A percentile compares a stretch with the other conserved stretches of the same genome.
Evolutionary conservation across 2,113 vertebrate genomes (phyloP).

Genomic region (Circaetus gallicus): DNA sequence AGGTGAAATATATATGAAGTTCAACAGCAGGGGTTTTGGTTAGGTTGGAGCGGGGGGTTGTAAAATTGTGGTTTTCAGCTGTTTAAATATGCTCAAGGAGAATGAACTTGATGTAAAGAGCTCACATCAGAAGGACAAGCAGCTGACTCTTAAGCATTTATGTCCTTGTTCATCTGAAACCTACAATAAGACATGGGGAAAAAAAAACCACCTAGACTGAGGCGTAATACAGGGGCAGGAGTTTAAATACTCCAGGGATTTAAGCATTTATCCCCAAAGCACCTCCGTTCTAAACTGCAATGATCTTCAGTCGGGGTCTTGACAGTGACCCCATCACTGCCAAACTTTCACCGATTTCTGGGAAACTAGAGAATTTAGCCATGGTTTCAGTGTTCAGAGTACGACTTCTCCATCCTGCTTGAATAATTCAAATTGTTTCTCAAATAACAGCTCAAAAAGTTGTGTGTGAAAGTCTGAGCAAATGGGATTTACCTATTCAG

Average conservation of each 20-base stretch:
- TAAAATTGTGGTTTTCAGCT: neutral
- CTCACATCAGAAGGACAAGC: neutral
- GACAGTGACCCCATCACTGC: neutral
- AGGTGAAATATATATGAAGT: neutral
- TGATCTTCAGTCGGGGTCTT: neutral
- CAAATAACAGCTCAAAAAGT: neutral
- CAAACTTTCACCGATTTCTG: neutral
- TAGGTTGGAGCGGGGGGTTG: no score
- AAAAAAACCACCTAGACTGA: neutral
- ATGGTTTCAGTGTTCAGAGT: neutral
- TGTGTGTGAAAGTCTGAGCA: neutral
- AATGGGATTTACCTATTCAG: neutral
- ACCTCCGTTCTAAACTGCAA: neutral
- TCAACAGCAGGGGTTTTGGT: neutral
- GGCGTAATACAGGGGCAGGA: neutral
- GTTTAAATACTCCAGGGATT: neutral
- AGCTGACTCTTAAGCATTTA: neutral
- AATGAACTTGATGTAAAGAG: neutral
- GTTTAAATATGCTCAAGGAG: neutral
- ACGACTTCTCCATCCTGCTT: neutral
- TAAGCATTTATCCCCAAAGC: neutral
- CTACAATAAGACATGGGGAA: neutral
- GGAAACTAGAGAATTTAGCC: neutral
- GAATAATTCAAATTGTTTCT: neutral
- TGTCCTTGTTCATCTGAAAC: neutral